Conservation (phyloP, 2,797 vertebrate species). For the Xiphorhynchus erythropygius region DNA sequence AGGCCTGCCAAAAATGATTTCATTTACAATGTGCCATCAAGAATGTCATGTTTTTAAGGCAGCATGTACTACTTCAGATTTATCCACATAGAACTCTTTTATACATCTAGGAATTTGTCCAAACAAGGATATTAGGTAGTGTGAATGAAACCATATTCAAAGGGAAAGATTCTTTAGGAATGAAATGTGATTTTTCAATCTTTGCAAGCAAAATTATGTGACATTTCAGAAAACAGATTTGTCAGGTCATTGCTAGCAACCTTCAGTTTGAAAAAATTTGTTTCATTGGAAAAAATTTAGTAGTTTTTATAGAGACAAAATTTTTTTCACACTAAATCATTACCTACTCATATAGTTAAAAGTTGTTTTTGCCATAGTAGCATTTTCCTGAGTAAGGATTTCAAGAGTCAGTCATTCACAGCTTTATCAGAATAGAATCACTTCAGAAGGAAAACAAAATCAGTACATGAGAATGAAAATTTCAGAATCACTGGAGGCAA, state of each 20-base stretch:
- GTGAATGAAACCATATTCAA: background rate
- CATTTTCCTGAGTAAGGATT: background rate
- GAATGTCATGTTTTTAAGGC: background rate
- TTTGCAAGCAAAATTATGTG: background rate
- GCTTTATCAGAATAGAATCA: background rate
- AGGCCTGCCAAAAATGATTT: conserved; percentile 11
- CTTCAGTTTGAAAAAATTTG: background rate
- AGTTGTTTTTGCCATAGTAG: background rate
- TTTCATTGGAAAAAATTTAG: background rate
- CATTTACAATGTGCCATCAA: background rate
- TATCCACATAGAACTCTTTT: background rate
- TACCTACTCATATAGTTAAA: background rate
- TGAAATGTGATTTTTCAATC: background rate
- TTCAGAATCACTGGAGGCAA: background rate
- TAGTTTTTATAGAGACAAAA: background rate
- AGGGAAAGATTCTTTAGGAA: background rate
- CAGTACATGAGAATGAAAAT: background rate
- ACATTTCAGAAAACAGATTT: background rate
- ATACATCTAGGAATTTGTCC: background rate
- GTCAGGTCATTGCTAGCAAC: background rate
- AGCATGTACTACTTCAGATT: background rate
- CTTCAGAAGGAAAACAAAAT: background rate
- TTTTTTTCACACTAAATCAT: background rate
- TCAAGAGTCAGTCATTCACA: background rate
- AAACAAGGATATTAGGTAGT: background rate